phyloP scores from a whole-genome alignment of 2,888 invertebrate species.

The Catocala nupta region DNA sequence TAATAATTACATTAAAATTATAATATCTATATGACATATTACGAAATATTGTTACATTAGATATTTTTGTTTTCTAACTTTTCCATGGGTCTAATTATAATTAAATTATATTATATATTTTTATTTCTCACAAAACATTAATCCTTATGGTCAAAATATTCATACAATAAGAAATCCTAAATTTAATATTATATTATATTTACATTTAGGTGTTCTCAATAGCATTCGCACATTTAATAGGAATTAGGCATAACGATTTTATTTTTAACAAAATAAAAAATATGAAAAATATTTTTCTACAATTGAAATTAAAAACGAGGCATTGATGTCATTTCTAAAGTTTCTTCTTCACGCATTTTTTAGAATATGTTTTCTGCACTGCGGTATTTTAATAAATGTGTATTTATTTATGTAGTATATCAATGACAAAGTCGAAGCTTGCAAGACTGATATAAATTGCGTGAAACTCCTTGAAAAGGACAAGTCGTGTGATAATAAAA shows the following conservation, averaged over 20 bases:
- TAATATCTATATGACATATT: too few relatives aligned
- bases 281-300: conserved; percentile 58
- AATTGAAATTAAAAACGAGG: conserved; percentile 19
- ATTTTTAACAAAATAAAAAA: conserved; percentile 40
- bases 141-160: conserved; percentile 4
- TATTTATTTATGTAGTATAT: conserved; percentile 50
- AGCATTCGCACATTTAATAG: conserved; percentile 42
- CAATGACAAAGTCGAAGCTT: conserved; percentile 74
- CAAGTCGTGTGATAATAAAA: conserved; percentile 69
- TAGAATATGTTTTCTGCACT: conserved; percentile 22
- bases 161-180: conserved; percentile 20
- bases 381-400: conserved; percentile 25
- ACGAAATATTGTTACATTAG: not conserved
- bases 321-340: conserved; percentile 14
- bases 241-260: conserved; percentile 27
- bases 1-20: conserved; percentile 21
- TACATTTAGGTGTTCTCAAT: conserved; percentile 39
- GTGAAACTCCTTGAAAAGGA: conserved; percentile 79
- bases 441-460: conserved; percentile 79
- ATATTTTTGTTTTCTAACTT: too few relatives aligned
- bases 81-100: too few relatives aligned
- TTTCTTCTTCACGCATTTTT: conserved; percentile 26
- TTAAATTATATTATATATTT: not conserved
- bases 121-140: conserved; percentile 4
- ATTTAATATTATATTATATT: conserved; percentile 7